A percentile compares a stretch with the other conserved stretches of the same genome.
Conservation (phyloP, 37 sponge, comb jelly and placozoan genomes). For the Cladorhizidae sp. region DNA sequence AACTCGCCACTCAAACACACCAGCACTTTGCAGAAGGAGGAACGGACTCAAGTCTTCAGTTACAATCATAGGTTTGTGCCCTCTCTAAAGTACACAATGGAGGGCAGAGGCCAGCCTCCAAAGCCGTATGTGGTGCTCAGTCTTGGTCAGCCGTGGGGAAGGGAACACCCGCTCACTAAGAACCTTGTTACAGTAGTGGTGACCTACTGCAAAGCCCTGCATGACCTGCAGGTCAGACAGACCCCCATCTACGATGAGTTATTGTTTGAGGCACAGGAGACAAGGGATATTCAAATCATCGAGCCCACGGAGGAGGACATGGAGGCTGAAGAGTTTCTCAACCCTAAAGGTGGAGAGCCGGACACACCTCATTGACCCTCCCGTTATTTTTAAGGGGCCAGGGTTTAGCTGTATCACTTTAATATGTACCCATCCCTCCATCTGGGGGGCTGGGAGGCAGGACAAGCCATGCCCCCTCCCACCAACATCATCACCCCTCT, state of each 20-base stretch:
- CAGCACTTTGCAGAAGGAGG: conserved; percentile 33
- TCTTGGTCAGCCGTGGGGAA: conserved; percentile 85
- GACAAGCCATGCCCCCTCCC: too few species aligned
- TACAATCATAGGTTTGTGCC: conserved; percentile 39
- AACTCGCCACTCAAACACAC: conserved; percentile 40
- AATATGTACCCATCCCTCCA: too few species aligned
- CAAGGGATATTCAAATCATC: conserved; percentile 50
- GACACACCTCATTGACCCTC: too few species aligned
- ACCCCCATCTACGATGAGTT: conserved; percentile 49
- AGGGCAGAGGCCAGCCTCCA: conserved; percentile 49
- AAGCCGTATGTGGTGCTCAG: conserved; percentile 73
- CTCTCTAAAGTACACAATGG: conserved; percentile 28
- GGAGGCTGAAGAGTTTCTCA: conserved; percentile 67
- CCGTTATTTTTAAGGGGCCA: too few species aligned
- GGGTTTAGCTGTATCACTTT: too few species aligned
- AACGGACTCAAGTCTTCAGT: conserved; percentile 44
- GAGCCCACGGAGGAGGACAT: conserved; percentile 44
- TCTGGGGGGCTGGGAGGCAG: too few species aligned
- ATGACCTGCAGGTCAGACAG: conserved; percentile 35
- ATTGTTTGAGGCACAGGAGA: conserved; percentile 51
- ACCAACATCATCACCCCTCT: too few species aligned
- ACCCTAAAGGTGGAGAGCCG: conserved; percentile 9
- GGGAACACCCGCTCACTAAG: conserved; percentile 64
- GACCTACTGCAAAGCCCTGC: conserved; percentile 60
- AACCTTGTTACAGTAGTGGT: conserved; percentile 68